Evolutionary conservation across 2,113 vertebrate genomes (phyloP).

Genomic region (Phrynocephalus versicolor): DNA sequence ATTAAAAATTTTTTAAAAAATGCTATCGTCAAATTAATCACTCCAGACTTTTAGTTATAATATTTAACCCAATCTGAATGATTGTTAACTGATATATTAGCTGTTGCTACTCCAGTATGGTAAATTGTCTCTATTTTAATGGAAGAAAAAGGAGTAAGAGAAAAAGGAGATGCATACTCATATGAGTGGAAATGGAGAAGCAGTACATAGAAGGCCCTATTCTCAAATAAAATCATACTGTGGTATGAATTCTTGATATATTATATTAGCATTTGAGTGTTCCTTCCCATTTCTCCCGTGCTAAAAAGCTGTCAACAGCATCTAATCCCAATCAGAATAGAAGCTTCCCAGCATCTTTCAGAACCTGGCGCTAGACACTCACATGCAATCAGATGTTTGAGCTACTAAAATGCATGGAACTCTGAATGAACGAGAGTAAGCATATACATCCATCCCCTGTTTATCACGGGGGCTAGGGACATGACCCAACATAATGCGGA

Average conservation of each 20-base stretch:
- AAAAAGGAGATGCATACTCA: too few relatives aligned
- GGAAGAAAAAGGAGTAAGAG: not conserved
- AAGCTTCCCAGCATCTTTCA: conserved; percentile 47
- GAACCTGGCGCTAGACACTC: conserved; percentile 33
- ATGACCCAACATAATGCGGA: too few relatives aligned
- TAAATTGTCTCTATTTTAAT: not conserved
- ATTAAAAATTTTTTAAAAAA: not conserved
- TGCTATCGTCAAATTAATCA: not conserved
- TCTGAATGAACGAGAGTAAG: too few relatives aligned
- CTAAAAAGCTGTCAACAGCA: conserved; percentile 33
- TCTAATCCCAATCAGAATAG: conserved; percentile 14
- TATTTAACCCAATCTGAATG: not conserved
- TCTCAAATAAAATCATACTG: not conserved
- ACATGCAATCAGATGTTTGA: conserved; percentile 51
- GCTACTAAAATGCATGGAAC: conserved; percentile 40
- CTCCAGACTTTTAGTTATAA: not conserved
- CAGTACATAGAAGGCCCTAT: not conserved
- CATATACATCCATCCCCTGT: too few relatives aligned
- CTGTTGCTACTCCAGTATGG: not conserved
- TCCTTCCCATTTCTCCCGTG: not conserved
- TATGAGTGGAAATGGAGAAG: too few relatives aligned
- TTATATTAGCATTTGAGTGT: not conserved
- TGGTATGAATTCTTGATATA: not conserved
- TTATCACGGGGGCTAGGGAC: too few relatives aligned
- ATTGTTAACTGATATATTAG: not conserved